These are phyloP conservation scores for Misgurnus mizolepis DNA, from an alignment of 2,113 vertebrate species.

Conservation along the genomic window DNA sequence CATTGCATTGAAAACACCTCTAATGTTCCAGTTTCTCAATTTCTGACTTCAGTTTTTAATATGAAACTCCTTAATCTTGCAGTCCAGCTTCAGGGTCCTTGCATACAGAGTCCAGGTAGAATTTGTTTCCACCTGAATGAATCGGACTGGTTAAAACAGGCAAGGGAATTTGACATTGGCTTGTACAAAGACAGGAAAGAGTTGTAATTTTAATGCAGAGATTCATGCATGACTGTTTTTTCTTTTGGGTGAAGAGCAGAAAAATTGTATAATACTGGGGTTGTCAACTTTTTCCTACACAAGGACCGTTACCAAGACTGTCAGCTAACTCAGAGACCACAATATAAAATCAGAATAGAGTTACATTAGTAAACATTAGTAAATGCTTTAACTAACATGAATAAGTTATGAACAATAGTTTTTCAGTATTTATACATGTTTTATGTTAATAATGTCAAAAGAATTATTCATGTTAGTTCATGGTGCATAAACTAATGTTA, in stretches of 20 bases:
- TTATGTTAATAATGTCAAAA: no score
- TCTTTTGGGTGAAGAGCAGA: constrained; percentile 1
- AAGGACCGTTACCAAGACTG: not conserved
- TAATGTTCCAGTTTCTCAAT: not conserved
- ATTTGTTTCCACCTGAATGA: constrained; percentile 24
- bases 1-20: not conserved
- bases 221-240: constrained; percentile 11
- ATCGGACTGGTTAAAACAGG: constrained; percentile 21
- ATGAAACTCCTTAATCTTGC: constrained; percentile 6
- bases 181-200: constrained; percentile 26
- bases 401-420: no score
- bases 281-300: constrained; percentile 9
- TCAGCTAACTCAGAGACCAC: not conserved
- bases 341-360: not conserved
- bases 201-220: not conserved
- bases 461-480: no score
- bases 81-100: constrained; percentile 17
- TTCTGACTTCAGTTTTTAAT: not conserved
- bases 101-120: not conserved
- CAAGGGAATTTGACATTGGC: constrained; percentile 14
- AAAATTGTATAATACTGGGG: constrained; percentile 12
- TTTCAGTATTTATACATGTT: no score
- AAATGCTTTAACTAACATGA: no score
- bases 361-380: no score
- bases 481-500: no score